Base-by-base conservation (phyloP, 2,797 vertebrate species). In the Argya squamiceps region DNA sequence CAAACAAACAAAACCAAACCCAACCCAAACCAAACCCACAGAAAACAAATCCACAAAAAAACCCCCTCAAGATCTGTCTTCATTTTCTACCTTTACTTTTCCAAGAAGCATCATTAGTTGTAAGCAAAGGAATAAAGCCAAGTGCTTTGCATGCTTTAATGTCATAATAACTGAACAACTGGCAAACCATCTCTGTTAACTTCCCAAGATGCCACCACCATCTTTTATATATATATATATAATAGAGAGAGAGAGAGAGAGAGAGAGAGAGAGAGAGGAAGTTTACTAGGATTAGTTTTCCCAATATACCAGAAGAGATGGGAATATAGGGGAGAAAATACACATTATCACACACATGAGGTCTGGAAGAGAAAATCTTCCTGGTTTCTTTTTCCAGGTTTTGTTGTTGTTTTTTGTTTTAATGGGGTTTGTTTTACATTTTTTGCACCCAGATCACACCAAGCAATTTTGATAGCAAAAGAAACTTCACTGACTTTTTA, bases 261-360 rank as follows among this genome's bases (percentile, higher is more conserved):
- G 4, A 60, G 9, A 43, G 2, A 62, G 32, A 17, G 8, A 64
- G 6, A 65, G 5, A 44, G 17, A 26, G 17, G 5, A 47, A 39
- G 19, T 64, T 94, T 75, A 78, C 68, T 22, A 63, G 32, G 79
- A 59, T 83, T 78, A 86, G 64, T 71, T 10, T 17, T 49, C 67
- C 76, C 89, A 84, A 78, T 85, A 68, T 88, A 47, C 50, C 55
- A 81, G 69, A 84, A 30, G 69, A 94, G 62, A 91, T 71, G 73
- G 43, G 18, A 70, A 49, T 23, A 24, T 5, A 64, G 68, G 86
- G 23, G 27, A 89, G 27, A 79, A 92, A 93, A 76, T 32, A 36
- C 15, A 69, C 9, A 7, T 81, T 91, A 58, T 34, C 63, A 55
- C 26, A 53, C 47, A 58, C 4, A 15, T 12, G 29, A 81, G 6